These are phyloP conservation scores for Actias luna DNA, from an alignment of 2,888 invertebrate genomes.

Conservation along the genomic window DNA sequence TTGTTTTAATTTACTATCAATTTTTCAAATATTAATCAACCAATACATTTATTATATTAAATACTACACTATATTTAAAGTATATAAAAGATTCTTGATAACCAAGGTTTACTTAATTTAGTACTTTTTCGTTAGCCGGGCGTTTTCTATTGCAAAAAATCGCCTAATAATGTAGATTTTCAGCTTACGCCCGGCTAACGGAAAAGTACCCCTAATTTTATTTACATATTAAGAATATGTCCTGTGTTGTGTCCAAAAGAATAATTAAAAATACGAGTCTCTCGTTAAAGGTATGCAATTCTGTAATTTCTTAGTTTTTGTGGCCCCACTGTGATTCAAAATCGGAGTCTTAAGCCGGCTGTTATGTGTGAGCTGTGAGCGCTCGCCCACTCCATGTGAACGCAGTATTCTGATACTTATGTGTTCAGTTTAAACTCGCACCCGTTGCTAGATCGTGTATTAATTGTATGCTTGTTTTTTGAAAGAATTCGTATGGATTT, in stretches of 20 bases:
- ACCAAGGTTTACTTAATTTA: too few species aligned
- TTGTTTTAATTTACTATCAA: background rate
- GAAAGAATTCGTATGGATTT: background rate
- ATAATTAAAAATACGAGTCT: too few species aligned
- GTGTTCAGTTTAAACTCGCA: slow-evolving; percentile 30
- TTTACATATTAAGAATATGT: too few species aligned
- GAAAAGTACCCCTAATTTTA: too few species aligned
- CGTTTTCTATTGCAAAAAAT: too few species aligned
- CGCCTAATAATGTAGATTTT: too few species aligned
- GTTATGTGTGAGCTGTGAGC: slow-evolving; percentile 45
- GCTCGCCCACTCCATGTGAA: slow-evolving; percentile 16
- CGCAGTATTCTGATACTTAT: slow-evolving; percentile 23
- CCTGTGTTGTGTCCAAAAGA: too few species aligned
- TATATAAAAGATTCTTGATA: too few species aligned
- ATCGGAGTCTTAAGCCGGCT: slow-evolving; percentile 55
- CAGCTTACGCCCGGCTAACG: too few species aligned
- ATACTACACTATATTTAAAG: too few species aligned
- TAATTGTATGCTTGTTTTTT: background rate
- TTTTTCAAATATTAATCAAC: background rate
- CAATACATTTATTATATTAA: too few species aligned
- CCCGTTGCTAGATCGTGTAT: slow-evolving; percentile 21
- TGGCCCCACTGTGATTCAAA: slow-evolving; percentile 22
- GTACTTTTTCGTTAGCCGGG: too few species aligned
- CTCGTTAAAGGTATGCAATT: background rate
- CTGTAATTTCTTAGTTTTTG: background rate